Conservation (phyloP, 1,140 invertebrate genomes). For the Halotydeus destructor region DNA sequence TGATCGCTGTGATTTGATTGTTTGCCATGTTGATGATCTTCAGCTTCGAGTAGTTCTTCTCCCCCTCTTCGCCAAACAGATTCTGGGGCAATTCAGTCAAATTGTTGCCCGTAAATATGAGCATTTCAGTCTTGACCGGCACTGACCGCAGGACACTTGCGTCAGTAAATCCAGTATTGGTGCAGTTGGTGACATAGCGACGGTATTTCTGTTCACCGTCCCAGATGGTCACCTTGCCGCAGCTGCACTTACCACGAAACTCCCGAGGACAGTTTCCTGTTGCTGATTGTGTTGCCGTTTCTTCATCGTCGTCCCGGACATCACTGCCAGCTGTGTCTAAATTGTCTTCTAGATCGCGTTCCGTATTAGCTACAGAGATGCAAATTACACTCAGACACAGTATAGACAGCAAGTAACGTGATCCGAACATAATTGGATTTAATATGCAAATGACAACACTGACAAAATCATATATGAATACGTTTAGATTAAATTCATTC, state of each 20-base stretch:
- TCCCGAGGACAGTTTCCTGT: constrained; percentile 22
- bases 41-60: constrained; percentile 33
- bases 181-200: constrained; percentile 47
- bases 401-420: no score
- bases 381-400: no score
- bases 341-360: no score
- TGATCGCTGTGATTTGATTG: constrained; percentile 49
- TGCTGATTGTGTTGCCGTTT: no score
- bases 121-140: constrained; percentile 39
- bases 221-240: constrained; percentile 15
- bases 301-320: no score
- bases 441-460: no score
- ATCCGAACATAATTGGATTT: no score
- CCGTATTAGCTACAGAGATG: no score
- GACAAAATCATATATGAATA: no score
- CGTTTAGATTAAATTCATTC: no score
- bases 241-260: constrained; percentile 21
- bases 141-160: constrained; percentile 36
- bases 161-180: constrained; percentile 36
- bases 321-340: no score
- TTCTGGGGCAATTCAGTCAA: constrained; percentile 42
- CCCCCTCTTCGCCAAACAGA: constrained; percentile 41
- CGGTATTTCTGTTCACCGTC: constrained; percentile 21
- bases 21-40: constrained; percentile 50
- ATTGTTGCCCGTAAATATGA: constrained; percentile 50